Conservation (phyloP, 2,888 invertebrate genomes). For the Galeruca laticollis region DNA sequence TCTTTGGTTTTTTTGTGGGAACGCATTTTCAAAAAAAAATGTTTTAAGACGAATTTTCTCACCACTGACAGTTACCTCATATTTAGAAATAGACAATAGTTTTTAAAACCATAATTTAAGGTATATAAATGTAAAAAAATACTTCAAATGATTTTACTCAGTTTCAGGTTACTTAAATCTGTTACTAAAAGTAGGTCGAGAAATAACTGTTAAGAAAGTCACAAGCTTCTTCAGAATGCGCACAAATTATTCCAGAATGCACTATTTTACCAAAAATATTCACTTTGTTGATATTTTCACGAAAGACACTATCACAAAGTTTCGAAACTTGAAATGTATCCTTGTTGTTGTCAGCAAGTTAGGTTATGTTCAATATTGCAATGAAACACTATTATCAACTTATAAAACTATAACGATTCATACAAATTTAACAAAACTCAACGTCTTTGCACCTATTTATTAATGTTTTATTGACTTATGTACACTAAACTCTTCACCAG, state of each 20-base stretch:
- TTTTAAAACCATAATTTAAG: constrained; percentile 31
- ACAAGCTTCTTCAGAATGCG: constrained; percentile 26
- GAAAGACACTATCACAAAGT: constrained; percentile 40
- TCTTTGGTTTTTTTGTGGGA: constrained; percentile 72
- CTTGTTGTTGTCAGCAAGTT: constrained; percentile 43
- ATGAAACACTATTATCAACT: constrained; percentile 16
- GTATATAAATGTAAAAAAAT: constrained; percentile 28
- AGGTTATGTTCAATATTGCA: constrained; percentile 44
- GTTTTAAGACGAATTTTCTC: constrained; percentile 17
- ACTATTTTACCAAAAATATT: constrained; percentile 24
- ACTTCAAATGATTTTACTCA: constrained; percentile 41
- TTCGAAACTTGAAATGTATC: constrained; percentile 35
- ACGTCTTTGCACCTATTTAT: constrained; percentile 25
- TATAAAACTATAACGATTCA: constrained; percentile 24
- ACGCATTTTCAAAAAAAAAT: constrained; percentile 60
- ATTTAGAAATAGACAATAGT: constrained; percentile 19
- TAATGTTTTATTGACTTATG: constrained; percentile 20
- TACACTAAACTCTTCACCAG: constrained; percentile 39
- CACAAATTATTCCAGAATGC: constrained; percentile 23
- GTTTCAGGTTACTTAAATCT: constrained; percentile 49
- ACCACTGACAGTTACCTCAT: constrained; percentile 35
- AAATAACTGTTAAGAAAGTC: constrained; percentile 53
- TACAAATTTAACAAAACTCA: constrained; percentile 31
- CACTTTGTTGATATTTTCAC: constrained; percentile 30
- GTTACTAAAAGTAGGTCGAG: constrained; percentile 56